Conservation (phyloP, 1,140 invertebrate genomes). For the Listronotus bonariensis region DNA sequence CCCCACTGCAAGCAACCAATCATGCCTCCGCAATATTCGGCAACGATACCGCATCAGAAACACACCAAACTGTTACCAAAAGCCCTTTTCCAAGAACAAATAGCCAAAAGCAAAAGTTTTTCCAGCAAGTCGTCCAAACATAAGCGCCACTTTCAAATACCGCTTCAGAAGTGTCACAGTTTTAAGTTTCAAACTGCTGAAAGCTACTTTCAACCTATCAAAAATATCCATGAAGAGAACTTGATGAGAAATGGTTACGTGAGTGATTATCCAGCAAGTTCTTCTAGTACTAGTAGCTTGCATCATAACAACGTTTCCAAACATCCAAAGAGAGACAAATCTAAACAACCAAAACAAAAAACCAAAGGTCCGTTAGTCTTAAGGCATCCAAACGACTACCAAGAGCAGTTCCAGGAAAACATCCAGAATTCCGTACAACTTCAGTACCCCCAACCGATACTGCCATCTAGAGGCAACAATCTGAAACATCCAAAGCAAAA, state of each 20-base stretch:
- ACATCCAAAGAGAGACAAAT: constrained; percentile 44
- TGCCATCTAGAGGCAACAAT: constrained; percentile 25
- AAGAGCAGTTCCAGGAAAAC: constrained; percentile 53
- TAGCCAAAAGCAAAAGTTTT: constrained; percentile 53
- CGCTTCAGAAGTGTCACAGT: constrained; percentile 70
- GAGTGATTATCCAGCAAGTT: constrained; percentile 50
- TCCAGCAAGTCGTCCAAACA: constrained; percentile 55
- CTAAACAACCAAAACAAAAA: constrained; percentile 51
- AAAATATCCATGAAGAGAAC: constrained; percentile 61
- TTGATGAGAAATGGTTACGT: constrained; percentile 58
- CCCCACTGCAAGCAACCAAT: constrained; percentile 51
- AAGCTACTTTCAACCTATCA: constrained; percentile 66
- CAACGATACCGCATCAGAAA: constrained; percentile 54
- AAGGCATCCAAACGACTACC: constrained; percentile 48
- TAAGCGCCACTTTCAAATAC: constrained; percentile 65
- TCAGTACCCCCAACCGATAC: constrained; percentile 53
- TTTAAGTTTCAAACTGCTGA: constrained; percentile 70
- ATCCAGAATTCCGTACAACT: constrained; percentile 52
- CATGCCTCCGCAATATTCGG: constrained; percentile 52
- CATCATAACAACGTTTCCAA: constrained; percentile 21
- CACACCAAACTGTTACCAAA: constrained; percentile 53
- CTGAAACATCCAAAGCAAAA: constrained; percentile 41
- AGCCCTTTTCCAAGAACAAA: constrained; percentile 50
- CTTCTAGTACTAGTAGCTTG: constrained; percentile 27
- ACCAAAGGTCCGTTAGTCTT: constrained; percentile 50